phyloP scores from a whole-genome alignment of 1,140 invertebrate genomes.

The Drosophila varians region DNA sequence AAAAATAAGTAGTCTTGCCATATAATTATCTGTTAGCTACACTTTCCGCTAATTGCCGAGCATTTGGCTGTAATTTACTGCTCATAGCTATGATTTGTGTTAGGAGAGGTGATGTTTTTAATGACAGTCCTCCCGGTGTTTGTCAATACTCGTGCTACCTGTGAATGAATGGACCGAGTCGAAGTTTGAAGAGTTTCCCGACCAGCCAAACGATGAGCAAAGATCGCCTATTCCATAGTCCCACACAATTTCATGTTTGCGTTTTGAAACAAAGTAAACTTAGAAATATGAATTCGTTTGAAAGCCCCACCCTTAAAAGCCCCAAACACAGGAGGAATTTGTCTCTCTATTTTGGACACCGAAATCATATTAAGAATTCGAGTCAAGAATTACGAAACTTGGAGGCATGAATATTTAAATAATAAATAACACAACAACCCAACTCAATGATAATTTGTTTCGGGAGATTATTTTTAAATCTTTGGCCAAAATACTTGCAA shows the following conservation, averaged over 20 bases:
- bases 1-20: slow-evolving; percentile 1
- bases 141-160: slow-evolving; percentile 7
- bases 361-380: slow-evolving; percentile 48
- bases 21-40: slow-evolving; percentile 41
- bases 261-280: slow-evolving; percentile 29
- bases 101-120: slow-evolving; percentile 33
- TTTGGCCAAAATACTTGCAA: slow-evolving; percentile 36
- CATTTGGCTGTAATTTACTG: slow-evolving; percentile 42
- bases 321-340: slow-evolving; percentile 18
- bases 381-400: slow-evolving; percentile 7
- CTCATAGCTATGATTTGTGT: slow-evolving; percentile 45
- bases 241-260: slow-evolving; percentile 25
- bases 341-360: slow-evolving; percentile 30
- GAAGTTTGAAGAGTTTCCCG: slow-evolving; percentile 19
- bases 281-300: neutral
- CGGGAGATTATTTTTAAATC: slow-evolving; percentile 39
- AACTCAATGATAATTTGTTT: slow-evolving; percentile 43
- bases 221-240: slow-evolving; percentile 20
- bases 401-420: slow-evolving; percentile 53
- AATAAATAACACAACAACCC: slow-evolving; percentile 36
- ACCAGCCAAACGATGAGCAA: slow-evolving; percentile 22
- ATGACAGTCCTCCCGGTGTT: slow-evolving; percentile 31
- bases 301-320: slow-evolving; percentile 3
- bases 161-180: neutral
- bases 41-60: slow-evolving; percentile 33